phyloP scores from a whole-genome alignment of 2,888 invertebrate genomes.

The Synanthedon formicaeformis region DNA sequence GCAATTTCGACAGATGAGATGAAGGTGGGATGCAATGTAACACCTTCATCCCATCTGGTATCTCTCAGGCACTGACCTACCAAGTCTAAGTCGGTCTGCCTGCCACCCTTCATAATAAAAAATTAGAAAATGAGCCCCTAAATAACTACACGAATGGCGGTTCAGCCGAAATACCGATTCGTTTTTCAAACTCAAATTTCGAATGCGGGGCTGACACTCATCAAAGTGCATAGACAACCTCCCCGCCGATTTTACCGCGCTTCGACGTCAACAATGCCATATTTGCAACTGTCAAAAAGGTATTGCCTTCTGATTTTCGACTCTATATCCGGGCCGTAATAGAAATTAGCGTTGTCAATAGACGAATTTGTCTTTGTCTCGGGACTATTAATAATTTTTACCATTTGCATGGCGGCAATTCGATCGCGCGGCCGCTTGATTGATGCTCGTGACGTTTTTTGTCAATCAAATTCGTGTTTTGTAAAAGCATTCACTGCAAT shows the following conservation, averaged over 20 bases:
- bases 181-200: constrained; percentile 22
- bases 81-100: too few species aligned
- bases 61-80: too few species aligned
- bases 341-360: constrained; percentile 4
- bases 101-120: not conserved
- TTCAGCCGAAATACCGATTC: constrained; percentile 29
- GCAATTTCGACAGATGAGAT: too few species aligned
- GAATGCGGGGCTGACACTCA: constrained; percentile 14
- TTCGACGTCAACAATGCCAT: constrained; percentile 23
- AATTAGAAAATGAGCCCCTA: not conserved
- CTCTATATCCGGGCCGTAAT: constrained; percentile 10
- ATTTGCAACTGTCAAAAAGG: constrained; percentile 26
- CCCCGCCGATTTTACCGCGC: constrained; percentile 35
- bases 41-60: too few species aligned
- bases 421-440: constrained; percentile 48
- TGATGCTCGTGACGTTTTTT: constrained; percentile 52
- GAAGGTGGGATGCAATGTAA: too few species aligned
- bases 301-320: constrained; percentile 20
- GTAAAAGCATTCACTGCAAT: constrained; percentile 48
- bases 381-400: constrained; percentile 16
- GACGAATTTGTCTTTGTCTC: not conserved
- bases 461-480: constrained; percentile 51
- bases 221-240: constrained; percentile 56
- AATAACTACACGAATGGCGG: constrained; percentile 4
- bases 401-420: constrained; percentile 18